Conservation (phyloP, 2,797 vertebrate genomes). For the Novumbra hubbsi region DNA sequence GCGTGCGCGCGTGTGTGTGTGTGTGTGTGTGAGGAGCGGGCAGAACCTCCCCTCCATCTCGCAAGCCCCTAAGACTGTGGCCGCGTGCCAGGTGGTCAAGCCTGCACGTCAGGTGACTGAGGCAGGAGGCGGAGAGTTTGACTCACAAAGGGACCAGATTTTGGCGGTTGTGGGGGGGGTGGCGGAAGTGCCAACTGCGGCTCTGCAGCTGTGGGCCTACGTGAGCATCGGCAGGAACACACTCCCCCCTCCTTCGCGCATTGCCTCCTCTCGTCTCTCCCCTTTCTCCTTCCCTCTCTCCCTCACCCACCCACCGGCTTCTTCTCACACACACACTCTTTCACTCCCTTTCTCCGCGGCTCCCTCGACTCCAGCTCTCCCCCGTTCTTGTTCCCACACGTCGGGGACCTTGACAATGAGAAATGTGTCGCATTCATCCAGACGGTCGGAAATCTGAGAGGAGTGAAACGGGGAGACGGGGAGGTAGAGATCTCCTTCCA, state of each 20-base stretch:
- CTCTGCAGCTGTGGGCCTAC: slow-evolving; percentile 75
- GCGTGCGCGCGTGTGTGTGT: slow-evolving; percentile 21
- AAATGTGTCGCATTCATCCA: slow-evolving; percentile 46
- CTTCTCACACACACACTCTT: not conserved
- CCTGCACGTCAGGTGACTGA: slow-evolving; percentile 18
- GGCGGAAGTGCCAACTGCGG: slow-evolving; percentile 55
- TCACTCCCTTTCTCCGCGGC: slow-evolving; percentile 18
- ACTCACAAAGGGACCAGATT: slow-evolving; percentile 36
- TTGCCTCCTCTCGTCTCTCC: slow-evolving; percentile 39
- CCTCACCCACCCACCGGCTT: not conserved
- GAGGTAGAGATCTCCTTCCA: slow-evolving; percentile 57
- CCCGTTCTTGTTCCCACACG: slow-evolving; percentile 46
- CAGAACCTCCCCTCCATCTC: not conserved
- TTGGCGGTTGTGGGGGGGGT: slow-evolving; percentile 33
- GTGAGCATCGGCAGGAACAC: slow-evolving; percentile 75
- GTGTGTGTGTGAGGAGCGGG: not conserved
- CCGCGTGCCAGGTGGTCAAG: slow-evolving; percentile 4
- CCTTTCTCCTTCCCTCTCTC: slow-evolving; percentile 10
- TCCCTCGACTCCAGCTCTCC: slow-evolving; percentile 33
- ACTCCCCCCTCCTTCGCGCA: slow-evolving; percentile 25
- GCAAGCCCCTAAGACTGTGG: not conserved
- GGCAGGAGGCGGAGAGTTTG: slow-evolving; percentile 53
- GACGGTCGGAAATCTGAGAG: slow-evolving; percentile 62
- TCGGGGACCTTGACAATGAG: slow-evolving; percentile 58
- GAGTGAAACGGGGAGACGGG: slow-evolving; percentile 51